These are phyloP conservation scores for Microdon myrmicae DNA, from an alignment of 2,888 invertebrate genomes.

Conservation along the genomic window DNA sequence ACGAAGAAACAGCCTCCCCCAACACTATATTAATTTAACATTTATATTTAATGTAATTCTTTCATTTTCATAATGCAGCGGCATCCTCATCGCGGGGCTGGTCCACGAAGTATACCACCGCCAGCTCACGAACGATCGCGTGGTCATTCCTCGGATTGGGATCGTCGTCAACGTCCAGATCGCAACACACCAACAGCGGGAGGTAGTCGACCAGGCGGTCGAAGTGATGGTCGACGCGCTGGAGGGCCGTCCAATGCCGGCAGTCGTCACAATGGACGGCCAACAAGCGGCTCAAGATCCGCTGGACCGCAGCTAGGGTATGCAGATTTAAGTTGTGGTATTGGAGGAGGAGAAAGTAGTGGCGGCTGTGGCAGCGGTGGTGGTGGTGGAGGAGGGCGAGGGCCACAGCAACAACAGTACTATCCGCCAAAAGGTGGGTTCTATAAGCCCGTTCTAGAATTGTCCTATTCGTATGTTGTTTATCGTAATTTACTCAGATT, in stretches of 20 bases:
- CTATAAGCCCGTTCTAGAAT: slow-evolving; percentile 56
- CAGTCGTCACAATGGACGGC: slow-evolving; percentile 61
- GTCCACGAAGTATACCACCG: slow-evolving; percentile 68
- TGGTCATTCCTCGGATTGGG: slow-evolving; percentile 63
- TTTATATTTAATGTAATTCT: too few relatives aligned
- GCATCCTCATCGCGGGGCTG: slow-evolving; percentile 65
- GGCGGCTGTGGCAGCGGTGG: slow-evolving; percentile 58
- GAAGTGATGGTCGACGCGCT: slow-evolving; percentile 56
- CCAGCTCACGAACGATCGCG: slow-evolving; percentile 66
- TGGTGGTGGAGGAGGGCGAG: slow-evolving; percentile 42
- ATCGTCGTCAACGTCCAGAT: slow-evolving; percentile 59
- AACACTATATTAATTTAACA: too few relatives aligned
- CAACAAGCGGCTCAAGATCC: slow-evolving; percentile 57
- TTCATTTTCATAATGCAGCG: slow-evolving; percentile 60
- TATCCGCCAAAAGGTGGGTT: slow-evolving; percentile 77
- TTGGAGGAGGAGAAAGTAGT: slow-evolving; percentile 57
- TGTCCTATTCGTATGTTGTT: slow-evolving; percentile 31
- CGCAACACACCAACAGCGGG: slow-evolving; percentile 22
- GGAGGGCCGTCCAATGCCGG: slow-evolving; percentile 54
- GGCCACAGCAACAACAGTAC: slow-evolving; percentile 70
- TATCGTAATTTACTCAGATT: slow-evolving; percentile 7
- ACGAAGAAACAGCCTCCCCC: too few relatives aligned
- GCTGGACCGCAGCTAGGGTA: slow-evolving; percentile 71
- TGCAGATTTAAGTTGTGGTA: slow-evolving; percentile 64
- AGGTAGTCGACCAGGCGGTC: slow-evolving; percentile 61